Conservation (phyloP, 2,797 vertebrate species). For the Sandelia bainsii region DNA sequence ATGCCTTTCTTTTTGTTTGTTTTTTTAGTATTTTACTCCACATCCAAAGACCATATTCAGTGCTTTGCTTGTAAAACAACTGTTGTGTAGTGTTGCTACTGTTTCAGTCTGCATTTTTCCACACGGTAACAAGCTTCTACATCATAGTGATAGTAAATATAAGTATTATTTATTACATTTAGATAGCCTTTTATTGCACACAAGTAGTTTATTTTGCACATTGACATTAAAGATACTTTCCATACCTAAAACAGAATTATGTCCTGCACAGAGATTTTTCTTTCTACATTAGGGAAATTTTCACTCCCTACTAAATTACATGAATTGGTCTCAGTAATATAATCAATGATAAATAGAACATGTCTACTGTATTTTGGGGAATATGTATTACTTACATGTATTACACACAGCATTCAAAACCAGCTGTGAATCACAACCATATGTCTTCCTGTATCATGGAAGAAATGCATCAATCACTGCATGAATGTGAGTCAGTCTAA, state of each 20-base stretch:
- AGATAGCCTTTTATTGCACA: not conserved
- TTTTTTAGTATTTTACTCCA: constrained; percentile 29
- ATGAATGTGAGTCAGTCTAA: too few relatives aligned
- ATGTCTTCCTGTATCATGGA: constrained; percentile 1
- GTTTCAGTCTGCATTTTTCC: not conserved
- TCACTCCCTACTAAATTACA: too few relatives aligned
- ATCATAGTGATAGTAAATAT: not conserved
- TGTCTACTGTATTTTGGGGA: too few relatives aligned
- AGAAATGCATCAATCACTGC: constrained; percentile 13
- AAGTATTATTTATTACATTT: not conserved
- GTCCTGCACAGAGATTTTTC: not conserved
- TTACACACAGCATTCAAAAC: too few relatives aligned
- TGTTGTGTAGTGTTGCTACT: constrained; percentile 51
- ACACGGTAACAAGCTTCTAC: not conserved
- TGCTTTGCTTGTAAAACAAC: constrained; percentile 50
- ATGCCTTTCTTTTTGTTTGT: constrained; percentile 36
- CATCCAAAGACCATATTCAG: constrained; percentile 41
- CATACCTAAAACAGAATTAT: not conserved
- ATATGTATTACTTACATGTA: too few relatives aligned
- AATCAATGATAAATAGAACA: not conserved
- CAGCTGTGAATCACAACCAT: constrained; percentile 2
- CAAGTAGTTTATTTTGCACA: not conserved
- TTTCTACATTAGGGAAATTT: not conserved
- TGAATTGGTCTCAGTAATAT: not conserved
- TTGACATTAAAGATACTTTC: not conserved